A percentile compares a stretch with the other conserved stretches of the same genome.
Evolutionary conservation across 2,113 vertebrate species (phyloP).

Genomic region (Probosciger aterrimus): DNA sequence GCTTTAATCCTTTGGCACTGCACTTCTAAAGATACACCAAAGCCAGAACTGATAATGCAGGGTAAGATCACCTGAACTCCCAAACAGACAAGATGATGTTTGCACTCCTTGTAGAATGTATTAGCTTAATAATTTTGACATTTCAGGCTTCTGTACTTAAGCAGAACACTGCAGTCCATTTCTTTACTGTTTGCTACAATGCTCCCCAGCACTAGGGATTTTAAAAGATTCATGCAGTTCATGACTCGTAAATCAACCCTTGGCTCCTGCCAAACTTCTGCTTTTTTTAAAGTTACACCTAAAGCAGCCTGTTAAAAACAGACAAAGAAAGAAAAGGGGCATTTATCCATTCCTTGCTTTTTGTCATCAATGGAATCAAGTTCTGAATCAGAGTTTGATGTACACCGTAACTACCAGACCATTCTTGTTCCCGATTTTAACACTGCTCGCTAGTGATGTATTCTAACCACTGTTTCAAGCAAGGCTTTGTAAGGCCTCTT

Average conservation of each 20-base stretch:
- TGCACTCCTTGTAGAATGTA: background rate
- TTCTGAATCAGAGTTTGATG: background rate
- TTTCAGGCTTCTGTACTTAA: background rate
- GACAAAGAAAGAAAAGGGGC: background rate
- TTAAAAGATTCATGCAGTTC: background rate
- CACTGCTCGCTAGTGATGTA: background rate
- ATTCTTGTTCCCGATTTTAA: background rate
- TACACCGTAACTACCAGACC: background rate
- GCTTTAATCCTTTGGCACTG: background rate
- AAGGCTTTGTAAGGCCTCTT: background rate
- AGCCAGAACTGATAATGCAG: accelerated
- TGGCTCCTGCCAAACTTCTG: background rate
- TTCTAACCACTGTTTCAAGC: background rate
- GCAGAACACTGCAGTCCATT: background rate
- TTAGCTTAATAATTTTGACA: background rate
- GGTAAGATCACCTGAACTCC: background rate
- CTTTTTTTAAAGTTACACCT: background rate
- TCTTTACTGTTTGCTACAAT: background rate
- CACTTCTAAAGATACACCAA: background rate
- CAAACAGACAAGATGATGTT: background rate
- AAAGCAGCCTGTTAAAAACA: background rate
- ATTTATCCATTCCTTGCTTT: background rate
- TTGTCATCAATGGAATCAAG: background rate
- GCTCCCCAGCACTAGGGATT: background rate
- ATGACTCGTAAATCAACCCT: background rate